A percentile compares a stretch with the other conserved stretches of the same genome.
These are phyloP conservation scores for Esox lucius DNA, from an alignment of 2,797 vertebrate genomes.

Conservation along the genomic window DNA sequence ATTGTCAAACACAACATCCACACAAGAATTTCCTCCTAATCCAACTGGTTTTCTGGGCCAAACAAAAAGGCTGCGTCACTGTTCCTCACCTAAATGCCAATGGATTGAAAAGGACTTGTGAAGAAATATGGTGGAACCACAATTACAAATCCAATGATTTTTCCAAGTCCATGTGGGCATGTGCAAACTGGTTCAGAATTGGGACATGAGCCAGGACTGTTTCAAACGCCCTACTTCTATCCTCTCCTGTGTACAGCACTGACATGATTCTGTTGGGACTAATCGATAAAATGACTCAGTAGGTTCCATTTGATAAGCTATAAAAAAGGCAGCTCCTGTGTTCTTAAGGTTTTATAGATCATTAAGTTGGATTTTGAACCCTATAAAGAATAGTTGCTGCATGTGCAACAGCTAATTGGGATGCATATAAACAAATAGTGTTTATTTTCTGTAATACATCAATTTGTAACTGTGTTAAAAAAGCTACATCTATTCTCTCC, in stretches of 20 bases:
- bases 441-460: slow-evolving; percentile 40
- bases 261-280: not conserved
- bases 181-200: not conserved
- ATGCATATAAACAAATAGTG: slow-evolving; percentile 14
- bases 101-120: not conserved
- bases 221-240: not conserved
- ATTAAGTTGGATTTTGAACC: too few species aligned
- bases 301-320: slow-evolving; percentile 63
- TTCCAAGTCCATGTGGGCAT: not conserved
- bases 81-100: not conserved
- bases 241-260: not conserved
- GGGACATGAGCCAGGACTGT: not conserved
- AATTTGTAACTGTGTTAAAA: slow-evolving; percentile 42
- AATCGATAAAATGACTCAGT: slow-evolving; percentile 23
- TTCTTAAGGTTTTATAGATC: slow-evolving; percentile 28
- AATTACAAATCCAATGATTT: not conserved
- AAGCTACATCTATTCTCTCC: slow-evolving; percentile 35
- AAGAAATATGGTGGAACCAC: not conserved
- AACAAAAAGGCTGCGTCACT: not conserved
- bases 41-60: not conserved
- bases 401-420: too few species aligned
- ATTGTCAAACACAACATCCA: not conserved
- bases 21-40: not conserved
- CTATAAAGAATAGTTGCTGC: too few species aligned
- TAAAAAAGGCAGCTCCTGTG: slow-evolving; percentile 60